Conservation (phyloP, 2,113 vertebrate genomes). For the Sebastes fasciatus region DNA sequence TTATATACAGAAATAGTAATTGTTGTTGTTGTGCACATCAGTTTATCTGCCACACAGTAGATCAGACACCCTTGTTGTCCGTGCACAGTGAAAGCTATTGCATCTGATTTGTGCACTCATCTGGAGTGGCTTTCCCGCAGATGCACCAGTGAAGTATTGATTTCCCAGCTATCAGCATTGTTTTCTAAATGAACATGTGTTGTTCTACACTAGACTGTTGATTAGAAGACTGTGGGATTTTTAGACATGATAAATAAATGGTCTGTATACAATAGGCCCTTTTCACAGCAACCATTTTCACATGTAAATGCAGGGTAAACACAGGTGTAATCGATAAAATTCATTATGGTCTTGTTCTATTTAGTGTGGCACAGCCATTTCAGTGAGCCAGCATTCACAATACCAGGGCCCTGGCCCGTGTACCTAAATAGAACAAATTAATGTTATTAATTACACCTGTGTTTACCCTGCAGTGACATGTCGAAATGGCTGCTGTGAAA, state of each 20-base stretch:
- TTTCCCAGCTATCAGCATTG: background rate
- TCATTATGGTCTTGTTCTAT: too few species aligned
- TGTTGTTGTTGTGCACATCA: too few species aligned
- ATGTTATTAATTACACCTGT: too few species aligned
- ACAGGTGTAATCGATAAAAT: background rate
- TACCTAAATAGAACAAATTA: too few species aligned
- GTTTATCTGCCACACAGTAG: too few species aligned
- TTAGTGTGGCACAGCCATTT: background rate
- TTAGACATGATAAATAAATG: background rate
- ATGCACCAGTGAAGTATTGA: background rate
- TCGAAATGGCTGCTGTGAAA: too few species aligned
- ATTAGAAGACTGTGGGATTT: background rate
- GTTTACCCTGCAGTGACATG: too few species aligned
- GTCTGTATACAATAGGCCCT: background rate
- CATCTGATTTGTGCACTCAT: background rate
- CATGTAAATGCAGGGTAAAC: too few species aligned
- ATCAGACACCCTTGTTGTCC: background rate
- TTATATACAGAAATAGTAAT: background rate
- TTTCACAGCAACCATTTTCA: too few species aligned
- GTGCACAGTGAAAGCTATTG: background rate
- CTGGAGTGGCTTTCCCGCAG: background rate
- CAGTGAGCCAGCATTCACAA: too few species aligned
- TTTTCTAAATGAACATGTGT: background rate
- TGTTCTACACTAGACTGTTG: background rate
- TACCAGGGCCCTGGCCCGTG: too few species aligned